These are phyloP conservation scores for Thymelicus lineola DNA, from an alignment of 2,888 invertebrate genomes.

Conservation along the genomic window DNA sequence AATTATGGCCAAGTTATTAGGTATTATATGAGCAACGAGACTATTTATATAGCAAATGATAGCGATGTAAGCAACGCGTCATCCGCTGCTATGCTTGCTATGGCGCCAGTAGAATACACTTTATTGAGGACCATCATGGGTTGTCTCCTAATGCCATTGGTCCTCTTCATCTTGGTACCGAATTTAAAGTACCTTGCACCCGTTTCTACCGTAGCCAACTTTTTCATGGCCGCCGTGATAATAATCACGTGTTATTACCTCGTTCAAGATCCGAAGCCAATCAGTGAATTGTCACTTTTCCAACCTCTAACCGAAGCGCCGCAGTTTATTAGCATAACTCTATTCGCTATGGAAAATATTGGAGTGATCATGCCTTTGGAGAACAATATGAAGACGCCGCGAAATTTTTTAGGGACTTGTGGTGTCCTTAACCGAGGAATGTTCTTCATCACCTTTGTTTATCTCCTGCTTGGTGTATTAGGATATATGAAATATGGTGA, in stretches of 20 bases:
- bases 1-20: constrained; percentile 38
- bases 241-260: constrained; percentile 92
- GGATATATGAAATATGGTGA: constrained; percentile 91
- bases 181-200: constrained; percentile 90
- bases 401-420: constrained; percentile 88
- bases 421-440: constrained; percentile 94
- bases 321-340: constrained; percentile 93
- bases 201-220: constrained; percentile 93
- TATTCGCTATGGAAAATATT: constrained; percentile 96
- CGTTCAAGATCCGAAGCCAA: constrained; percentile 58
- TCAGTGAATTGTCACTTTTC: not conserved
- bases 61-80: not conserved
- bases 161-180: constrained; percentile 34
- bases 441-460: constrained; percentile 90
- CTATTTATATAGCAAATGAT: constrained; percentile 5
- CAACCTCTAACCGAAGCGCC: constrained; percentile 80
- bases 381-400: constrained; percentile 92
- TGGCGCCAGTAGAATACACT: not conserved
- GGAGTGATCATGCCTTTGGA: constrained; percentile 93
- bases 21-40: constrained; percentile 28
- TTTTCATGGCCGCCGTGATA: constrained; percentile 91
- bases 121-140: constrained; percentile 5
- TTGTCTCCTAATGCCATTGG: not conserved
- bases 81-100: not conserved
- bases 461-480: constrained; percentile 87